These are phyloP conservation scores for Mungos mungo DNA, from an alignment of 2,113 vertebrate genomes.

Conservation along the genomic window DNA sequence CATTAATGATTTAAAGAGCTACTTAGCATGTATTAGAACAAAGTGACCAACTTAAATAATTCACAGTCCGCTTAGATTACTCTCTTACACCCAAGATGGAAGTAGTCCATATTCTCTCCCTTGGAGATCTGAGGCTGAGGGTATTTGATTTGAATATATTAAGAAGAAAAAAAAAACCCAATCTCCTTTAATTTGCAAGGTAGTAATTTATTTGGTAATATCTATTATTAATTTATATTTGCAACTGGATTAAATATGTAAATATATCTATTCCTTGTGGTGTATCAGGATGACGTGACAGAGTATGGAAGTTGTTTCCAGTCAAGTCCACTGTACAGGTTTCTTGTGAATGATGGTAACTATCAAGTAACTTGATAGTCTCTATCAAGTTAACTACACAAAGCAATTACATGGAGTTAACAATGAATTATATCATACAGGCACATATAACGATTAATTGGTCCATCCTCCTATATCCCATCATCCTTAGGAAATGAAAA, in stretches of 20 bases:
- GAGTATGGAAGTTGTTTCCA: neutral
- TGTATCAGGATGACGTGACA: neutral
- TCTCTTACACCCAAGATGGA: neutral
- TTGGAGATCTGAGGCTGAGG: neutral
- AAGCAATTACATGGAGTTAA: neutral
- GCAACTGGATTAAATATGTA: conserved; percentile 40
- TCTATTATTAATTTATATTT: conserved; percentile 58
- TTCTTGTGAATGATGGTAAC: neutral
- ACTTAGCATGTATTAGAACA: conserved; percentile 60
- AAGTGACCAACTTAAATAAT: conserved; percentile 73
- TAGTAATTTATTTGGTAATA: conserved; percentile 32
- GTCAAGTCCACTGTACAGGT: neutral
- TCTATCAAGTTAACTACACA: neutral
- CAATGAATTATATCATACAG: neutral
- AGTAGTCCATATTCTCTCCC: neutral
- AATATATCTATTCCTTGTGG: neutral
- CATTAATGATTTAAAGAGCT: conserved; percentile 69
- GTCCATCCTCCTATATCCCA: neutral
- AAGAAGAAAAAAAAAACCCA: neutral
- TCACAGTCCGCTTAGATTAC: conserved; percentile 32
- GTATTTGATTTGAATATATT: conserved; percentile 43
- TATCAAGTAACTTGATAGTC: neutral
- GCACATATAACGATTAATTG: neutral
- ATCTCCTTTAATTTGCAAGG: conserved; percentile 5
- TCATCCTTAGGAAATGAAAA: neutral